Base-by-base conservation (phyloP, 2,113 vertebrate species). In the Petrocephalus zakoni region DNA sequence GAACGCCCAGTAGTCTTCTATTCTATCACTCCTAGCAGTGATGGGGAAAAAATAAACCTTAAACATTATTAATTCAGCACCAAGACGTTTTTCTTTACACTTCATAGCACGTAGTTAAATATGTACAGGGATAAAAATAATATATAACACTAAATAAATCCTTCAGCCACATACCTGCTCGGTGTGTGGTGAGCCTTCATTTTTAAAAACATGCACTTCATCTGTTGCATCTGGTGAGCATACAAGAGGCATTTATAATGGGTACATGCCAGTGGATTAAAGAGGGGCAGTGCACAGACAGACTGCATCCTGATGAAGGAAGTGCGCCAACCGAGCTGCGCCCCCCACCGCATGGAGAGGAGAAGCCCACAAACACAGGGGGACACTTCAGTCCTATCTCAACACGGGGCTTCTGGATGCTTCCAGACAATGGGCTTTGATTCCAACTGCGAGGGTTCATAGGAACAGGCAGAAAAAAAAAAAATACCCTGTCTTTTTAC, bases 291-390 rank as follows among this genome's bases (percentile, higher is more conserved):
- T 25, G 53, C 25, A 17, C 25, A 1, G 51, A 51, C 53, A 34
- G 56, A 87, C 49, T 52, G 78, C 29, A 56, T 56, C 56, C 53
- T 91, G 89, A 90, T 90, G 88, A 92, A 82, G 84, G 58, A 21
- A 87, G 82, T 84, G 25, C 55, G 61, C 88, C 13, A 82, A 89
- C 42, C 46, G 37, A 78, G 81, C 68, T 68, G 81, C 53, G 34
- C 58, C 83, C 90, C 88, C 83, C 51, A 87, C 64, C 87, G 88
- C 29, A 88, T 58, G 7, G 86, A 47, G 87, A 83, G 46, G 51
- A 37, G 25, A 47, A 58, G 88, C 46, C 87, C 49, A 13, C 37
- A 46, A 87, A 87, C 86, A 90, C 87, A 90, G 90, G 55, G 85
- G 42, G 22, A 87, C 37, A 61, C 47, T 83, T 58, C 72, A 56